Evolutionary conservation across 2,113 vertebrate genomes (phyloP), one percentile per base, ranked within the genome.

Genomic region (Varanus komodoensis): DNA sequence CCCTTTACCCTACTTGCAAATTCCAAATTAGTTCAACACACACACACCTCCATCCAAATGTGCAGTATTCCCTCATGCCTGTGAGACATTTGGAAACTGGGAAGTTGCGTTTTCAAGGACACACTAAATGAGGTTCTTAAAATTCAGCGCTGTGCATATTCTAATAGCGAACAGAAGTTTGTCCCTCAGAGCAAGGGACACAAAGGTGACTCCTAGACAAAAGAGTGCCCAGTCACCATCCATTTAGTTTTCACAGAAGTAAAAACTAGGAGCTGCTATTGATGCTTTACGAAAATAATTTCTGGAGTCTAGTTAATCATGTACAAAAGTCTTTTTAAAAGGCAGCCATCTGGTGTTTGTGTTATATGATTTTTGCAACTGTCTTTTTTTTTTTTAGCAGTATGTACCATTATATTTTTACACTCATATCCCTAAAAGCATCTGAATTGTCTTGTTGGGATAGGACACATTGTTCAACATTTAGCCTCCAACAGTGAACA

Each of bases 81-180:
- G 93, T 71, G 78, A 96, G 88, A n/a, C 71, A 94, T 92, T 89
- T 27, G 21, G 84, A 93, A 95, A 92, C 81, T 93, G 92, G 54
- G 89, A 93, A 91, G 83, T 90, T 91, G 61, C 86, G 54, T 91
- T 91, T 94, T 95, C 92, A 96, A 97, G 92, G 95, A 85, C 91
- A 91, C 78, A 95, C 87, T 93, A 96, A 96, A 95, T 95, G 68
- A 96, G 82, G 88, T 89, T 96, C 94, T 96, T 96, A 95, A 96
- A 95, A 96, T 95, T 95, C 95, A 97, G 91, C 38, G 54, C 61
- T 94, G 96, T 92, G 52, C 86, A 89, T 96, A 95, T 91, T 96
- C 89, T 95, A 71, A 91, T 92, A 80, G 48, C 4, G 64, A 89
- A 88, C 3, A 92, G 92, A 87, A 2, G 2, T 84, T 93, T 94